These are phyloP conservation scores for Heteromyza rotundicornis DNA, from an alignment of 2,888 invertebrate species.

Conservation along the genomic window DNA sequence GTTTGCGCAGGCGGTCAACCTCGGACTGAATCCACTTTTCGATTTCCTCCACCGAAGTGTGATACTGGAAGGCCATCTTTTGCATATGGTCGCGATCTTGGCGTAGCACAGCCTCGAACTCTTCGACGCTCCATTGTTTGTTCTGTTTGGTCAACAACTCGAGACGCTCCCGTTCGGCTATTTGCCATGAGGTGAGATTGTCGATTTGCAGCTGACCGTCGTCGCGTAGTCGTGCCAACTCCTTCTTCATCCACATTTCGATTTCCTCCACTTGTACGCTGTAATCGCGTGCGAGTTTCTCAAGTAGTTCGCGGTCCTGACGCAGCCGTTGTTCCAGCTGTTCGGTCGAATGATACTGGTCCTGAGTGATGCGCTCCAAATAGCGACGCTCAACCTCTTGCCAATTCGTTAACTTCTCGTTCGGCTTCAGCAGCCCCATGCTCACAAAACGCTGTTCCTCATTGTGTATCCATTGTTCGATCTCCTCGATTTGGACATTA, in stretches of 20 bases:
- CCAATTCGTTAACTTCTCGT: slow-evolving; percentile 55
- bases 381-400: slow-evolving; percentile 57
- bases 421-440: slow-evolving; percentile 54
- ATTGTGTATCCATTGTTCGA: slow-evolving; percentile 54
- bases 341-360: slow-evolving; percentile 56
- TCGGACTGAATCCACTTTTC: slow-evolving; percentile 59
- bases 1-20: slow-evolving; percentile 47
- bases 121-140: slow-evolving; percentile 53
- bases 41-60: slow-evolving; percentile 57
- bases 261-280: slow-evolving; percentile 58
- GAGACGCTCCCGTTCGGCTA: slow-evolving; percentile 53
- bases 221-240: slow-evolving; percentile 53
- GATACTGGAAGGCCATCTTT: slow-evolving; percentile 57
- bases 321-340: slow-evolving; percentile 54
- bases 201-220: slow-evolving; percentile 57
- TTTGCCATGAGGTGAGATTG: slow-evolving; percentile 55
- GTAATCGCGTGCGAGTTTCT: slow-evolving; percentile 53
- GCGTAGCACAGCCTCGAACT: slow-evolving; percentile 47
- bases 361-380: slow-evolving; percentile 51
- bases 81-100: slow-evolving; percentile 57
- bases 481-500: slow-evolving; percentile 56
- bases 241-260: slow-evolving; percentile 56
- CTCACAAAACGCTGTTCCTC: slow-evolving; percentile 54
- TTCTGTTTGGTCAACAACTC: slow-evolving; percentile 48
- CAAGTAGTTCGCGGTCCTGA: slow-evolving; percentile 53